Conservation (phyloP, 2,113 vertebrate species). For the Oncorhynchus gorbuscha region DNA sequence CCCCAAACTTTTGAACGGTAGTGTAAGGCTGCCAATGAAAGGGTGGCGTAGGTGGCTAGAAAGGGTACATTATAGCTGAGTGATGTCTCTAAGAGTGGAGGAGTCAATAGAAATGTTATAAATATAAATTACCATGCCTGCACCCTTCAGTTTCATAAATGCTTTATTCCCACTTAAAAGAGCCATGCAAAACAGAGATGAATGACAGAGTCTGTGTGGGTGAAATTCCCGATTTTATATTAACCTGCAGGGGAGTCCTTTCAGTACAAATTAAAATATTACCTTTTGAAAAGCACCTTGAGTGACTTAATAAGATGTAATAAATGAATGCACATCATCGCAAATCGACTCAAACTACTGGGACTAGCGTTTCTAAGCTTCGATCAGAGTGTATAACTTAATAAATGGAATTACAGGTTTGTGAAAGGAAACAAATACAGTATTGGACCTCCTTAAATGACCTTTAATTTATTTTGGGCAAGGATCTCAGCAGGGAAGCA, state of each 20-base stretch:
- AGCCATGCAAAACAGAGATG: background rate
- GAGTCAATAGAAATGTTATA: background rate
- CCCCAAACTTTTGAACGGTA: too few species aligned
- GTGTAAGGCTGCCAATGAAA: background rate
- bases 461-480: slow-evolving; percentile 15
- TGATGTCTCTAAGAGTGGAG: background rate
- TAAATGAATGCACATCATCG: slow-evolving; percentile 27
- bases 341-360: background rate
- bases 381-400: background rate
- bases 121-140: background rate
- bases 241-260: background rate
- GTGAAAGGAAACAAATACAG: slow-evolving; percentile 11
- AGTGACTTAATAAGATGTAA: slow-evolving; percentile 15
- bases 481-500: slow-evolving; percentile 19
- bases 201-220: background rate
- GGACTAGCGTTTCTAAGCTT: background rate
- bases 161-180: background rate
- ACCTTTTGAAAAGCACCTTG: background rate
- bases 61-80: background rate
- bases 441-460: slow-evolving; percentile 5
- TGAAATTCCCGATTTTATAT: background rate
- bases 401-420: background rate
- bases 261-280: background rate
- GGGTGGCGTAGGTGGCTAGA: background rate
- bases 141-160: background rate